Base-by-base conservation (phyloP, 2,113 vertebrate genomes). In the Okapia johnstoni region DNA sequence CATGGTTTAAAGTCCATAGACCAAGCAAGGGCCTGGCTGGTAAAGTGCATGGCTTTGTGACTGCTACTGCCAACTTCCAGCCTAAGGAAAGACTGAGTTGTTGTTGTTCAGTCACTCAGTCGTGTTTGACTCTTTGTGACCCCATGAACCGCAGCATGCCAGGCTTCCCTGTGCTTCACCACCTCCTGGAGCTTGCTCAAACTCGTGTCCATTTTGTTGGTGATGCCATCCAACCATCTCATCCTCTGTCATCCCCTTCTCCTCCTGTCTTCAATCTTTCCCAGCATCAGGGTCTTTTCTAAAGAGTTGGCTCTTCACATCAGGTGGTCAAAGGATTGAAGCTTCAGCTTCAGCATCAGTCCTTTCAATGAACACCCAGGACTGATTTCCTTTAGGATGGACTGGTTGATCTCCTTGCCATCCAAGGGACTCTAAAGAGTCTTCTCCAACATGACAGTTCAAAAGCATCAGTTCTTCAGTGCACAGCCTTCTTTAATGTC, bases 41-140 rank as follows among this genome's bases (percentile, higher is more conserved):
- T 55, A 55, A 55, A 21, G 7, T 21, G 17, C 54, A 55, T 55
- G 54, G 54, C 54, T 55, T 55, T 55, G 54, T 55, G 54, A 55
- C 17, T 55, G 17, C 54, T 55, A 55, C 54, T 55, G 54, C 54
- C 54, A 55, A 55, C 54, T 55, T 55, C 54, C 54, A 55, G 54
- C 54, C 54, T 55, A 55, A 55, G 54, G 17, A 21, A 55, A 55
- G 54, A 55, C 54, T 55, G 54, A 55, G 17, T 19, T 54, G 54
- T 55, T 55, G 17, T 55, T 55, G 17, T 55, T 55, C 30, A 63
- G 61, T 63, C 33, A 4, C 30, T 63, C 61, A 63, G 7, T n/a
- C 15, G 0, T 63, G 61, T n/a, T 16, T 2, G 1, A 63, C 15
- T n/a, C 30, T 63, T n/a, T n/a, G 15, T 1, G 3, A 63, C 8